Evolutionary conservation across 2,888 invertebrate species (phyloP).

Genomic region (Chymomyza amoena): DNA sequence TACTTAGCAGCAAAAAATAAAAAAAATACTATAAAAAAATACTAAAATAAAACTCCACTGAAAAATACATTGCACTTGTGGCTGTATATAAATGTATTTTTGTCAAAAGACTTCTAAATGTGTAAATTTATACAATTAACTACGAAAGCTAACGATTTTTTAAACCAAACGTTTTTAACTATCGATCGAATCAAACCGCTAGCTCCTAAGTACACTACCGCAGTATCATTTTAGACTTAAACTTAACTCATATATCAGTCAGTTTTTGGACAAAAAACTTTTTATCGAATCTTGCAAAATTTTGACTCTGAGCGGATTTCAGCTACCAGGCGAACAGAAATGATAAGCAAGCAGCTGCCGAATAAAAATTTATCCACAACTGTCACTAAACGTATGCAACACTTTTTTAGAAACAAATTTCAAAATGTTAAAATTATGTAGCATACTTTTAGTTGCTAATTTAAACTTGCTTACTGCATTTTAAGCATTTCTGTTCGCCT

Average conservation of each 20-base stretch:
- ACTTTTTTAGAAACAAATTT: too few species aligned
- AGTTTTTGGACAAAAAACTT: too few species aligned
- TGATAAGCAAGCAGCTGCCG: too few species aligned
- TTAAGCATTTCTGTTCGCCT: too few species aligned
- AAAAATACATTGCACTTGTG: slow-evolving; percentile 14
- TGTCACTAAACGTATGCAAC: too few species aligned
- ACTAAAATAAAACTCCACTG: background rate
- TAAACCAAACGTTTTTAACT: slow-evolving; percentile 49
- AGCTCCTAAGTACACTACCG: background rate
- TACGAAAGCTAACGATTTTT: slow-evolving; percentile 12
- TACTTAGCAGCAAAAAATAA: slow-evolving; percentile 14
- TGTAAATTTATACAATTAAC: slow-evolving; percentile 44
- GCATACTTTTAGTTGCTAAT: too few species aligned
- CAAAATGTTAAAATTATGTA: too few species aligned
- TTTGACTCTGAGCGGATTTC: too few species aligned
- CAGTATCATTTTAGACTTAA: background rate
- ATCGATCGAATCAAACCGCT: slow-evolving; percentile 29
- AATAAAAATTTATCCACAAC: too few species aligned
- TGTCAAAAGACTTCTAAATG: slow-evolving; percentile 64
- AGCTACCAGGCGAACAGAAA: too few species aligned
- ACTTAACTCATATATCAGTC: background rate
- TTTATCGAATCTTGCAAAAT: too few species aligned
- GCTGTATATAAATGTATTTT: slow-evolving; percentile 60
- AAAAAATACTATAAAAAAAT: background rate
- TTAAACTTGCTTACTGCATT: too few species aligned